Evolutionary conservation across 1,140 invertebrate genomes (phyloP).

Genomic region (Drosophila truncata): DNA sequence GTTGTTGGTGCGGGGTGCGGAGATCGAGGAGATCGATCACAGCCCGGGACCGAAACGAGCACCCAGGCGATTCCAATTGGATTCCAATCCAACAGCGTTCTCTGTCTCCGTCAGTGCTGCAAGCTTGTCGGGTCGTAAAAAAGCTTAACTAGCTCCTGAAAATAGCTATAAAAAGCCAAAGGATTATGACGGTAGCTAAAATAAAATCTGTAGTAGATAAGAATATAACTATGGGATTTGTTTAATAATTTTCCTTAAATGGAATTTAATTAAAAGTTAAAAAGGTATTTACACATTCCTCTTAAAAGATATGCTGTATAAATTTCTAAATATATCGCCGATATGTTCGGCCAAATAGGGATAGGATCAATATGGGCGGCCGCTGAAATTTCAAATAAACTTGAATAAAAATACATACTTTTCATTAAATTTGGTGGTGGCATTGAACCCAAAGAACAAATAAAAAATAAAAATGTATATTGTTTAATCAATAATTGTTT

Average conservation of each 20-base stretch:
- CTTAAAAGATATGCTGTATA: too few species aligned
- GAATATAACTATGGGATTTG: neutral
- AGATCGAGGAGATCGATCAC: conserved; percentile 31
- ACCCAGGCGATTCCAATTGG: conserved; percentile 30
- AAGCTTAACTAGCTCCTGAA: neutral
- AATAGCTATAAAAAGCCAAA: conserved; percentile 2
- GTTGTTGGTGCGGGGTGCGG: conserved; percentile 30
- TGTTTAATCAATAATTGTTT: too few species aligned
- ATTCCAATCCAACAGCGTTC: conserved; percentile 31
- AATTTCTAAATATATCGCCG: too few species aligned
- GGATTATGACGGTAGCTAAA: neutral
- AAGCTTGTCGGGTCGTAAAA: neutral
- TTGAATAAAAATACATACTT: too few species aligned
- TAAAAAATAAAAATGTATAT: too few species aligned
- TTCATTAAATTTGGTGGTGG: too few species aligned
- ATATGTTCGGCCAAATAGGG: too few species aligned
- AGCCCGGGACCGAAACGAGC: conserved; percentile 32
- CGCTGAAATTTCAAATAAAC: too few species aligned
- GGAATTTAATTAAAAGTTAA: neutral
- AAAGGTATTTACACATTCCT: neutral
- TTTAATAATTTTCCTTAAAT: neutral
- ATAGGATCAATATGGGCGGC: too few species aligned
- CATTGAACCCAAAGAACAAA: too few species aligned
- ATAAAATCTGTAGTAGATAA: neutral
- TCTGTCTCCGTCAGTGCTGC: conserved; percentile 10